Conservation (phyloP, 2,113 vertebrate species). For the Bubo bubo region DNA sequence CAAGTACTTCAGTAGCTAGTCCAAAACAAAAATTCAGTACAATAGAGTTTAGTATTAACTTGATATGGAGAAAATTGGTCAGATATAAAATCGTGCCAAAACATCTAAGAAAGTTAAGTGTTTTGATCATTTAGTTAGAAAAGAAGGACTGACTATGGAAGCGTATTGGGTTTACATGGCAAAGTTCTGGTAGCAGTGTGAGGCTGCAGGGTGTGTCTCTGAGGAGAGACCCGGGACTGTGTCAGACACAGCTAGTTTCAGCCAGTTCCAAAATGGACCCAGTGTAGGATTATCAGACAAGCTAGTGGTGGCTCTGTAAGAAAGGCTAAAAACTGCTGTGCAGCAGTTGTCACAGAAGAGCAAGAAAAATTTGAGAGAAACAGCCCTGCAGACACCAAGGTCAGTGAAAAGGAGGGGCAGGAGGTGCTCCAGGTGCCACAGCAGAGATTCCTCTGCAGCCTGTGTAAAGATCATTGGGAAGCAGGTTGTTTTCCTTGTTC, state of each 20-base stretch:
- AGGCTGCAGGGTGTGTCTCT: not conserved
- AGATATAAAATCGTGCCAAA: not conserved
- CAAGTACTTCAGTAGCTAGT: not conserved
- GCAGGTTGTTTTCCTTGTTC: not conserved
- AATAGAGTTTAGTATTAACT: not conserved
- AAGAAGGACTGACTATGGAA: not conserved
- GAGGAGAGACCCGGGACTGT: not conserved
- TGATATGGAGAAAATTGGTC: not conserved
- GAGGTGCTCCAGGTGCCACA: not conserved
- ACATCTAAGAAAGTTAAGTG: not conserved
- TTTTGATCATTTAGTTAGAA: not conserved
- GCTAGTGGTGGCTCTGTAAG: not conserved
- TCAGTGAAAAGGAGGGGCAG: not conserved
- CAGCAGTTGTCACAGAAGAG: not conserved
- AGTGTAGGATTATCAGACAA: not conserved
- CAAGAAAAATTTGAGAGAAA: not conserved
- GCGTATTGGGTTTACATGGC: not conserved
- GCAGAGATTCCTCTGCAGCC: not conserved
- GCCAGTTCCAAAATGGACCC: not conserved
- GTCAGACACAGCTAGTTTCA: not conserved
- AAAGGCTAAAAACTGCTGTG: not conserved
- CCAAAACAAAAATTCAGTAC: not conserved
- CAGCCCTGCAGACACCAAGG: not conserved
- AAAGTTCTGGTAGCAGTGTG: not conserved
- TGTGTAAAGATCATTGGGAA: not conserved